Conservation (phyloP, 2,113 vertebrate genomes). For the Psammodynastes pulverulentus region DNA sequence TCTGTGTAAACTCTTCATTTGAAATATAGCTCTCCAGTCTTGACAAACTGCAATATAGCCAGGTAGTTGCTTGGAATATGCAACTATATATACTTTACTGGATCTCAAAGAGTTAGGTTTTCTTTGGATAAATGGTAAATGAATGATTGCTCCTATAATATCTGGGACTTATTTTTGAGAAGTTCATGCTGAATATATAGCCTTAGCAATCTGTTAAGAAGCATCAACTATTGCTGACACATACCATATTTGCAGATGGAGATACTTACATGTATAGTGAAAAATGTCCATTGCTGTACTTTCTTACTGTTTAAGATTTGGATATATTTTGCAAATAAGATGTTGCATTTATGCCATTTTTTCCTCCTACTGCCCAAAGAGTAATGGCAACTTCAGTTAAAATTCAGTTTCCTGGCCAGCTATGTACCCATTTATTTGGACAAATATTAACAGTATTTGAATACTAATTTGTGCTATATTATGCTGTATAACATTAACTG, state of each 20-base stretch:
- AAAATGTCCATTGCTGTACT: slow-evolving; percentile 38
- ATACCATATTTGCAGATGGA: slow-evolving; percentile 21
- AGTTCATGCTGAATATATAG: slow-evolving; percentile 10
- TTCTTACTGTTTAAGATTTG: slow-evolving; percentile 41
- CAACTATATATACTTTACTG: slow-evolving; percentile 49
- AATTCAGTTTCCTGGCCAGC: background rate
- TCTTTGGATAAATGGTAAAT: slow-evolving; percentile 31
- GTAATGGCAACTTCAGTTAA: slow-evolving; percentile 2
- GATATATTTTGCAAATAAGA: slow-evolving; percentile 48
- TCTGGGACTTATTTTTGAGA: slow-evolving; percentile 10
- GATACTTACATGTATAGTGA: slow-evolving; percentile 23
- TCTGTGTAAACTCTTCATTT: slow-evolving; percentile 46
- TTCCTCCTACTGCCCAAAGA: slow-evolving; percentile 33
- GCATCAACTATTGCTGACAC: slow-evolving; percentile 16
- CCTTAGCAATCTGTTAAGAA: slow-evolving; percentile 5
- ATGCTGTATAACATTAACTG: slow-evolving; percentile 13
- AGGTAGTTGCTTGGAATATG: slow-evolving; percentile 45
- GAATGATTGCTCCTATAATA: slow-evolving; percentile 27
- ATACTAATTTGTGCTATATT: slow-evolving; percentile 8
- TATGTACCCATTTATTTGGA: slow-evolving; percentile 29
- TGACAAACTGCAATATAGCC: slow-evolving; percentile 54
- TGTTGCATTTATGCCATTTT: slow-evolving; percentile 31
- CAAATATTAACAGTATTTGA: slow-evolving; percentile 31
- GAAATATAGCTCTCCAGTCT: slow-evolving; percentile 60
- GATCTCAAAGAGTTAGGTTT: slow-evolving; percentile 49